phyloP scores from a whole-genome alignment of 2,797 vertebrate genomes.

The Typhlichthys subterraneus region DNA sequence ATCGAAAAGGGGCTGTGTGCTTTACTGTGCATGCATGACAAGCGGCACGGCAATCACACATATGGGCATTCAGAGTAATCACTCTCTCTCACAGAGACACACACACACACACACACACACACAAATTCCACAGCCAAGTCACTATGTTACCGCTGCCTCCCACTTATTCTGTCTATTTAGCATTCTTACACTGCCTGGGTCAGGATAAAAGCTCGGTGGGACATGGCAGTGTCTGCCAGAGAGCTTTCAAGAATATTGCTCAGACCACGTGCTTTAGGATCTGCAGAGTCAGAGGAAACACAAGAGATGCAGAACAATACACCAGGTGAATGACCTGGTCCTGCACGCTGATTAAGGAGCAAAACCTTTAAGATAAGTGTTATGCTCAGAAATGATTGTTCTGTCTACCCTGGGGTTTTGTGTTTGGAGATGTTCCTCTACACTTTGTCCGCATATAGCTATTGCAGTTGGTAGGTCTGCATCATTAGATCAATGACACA shows the following conservation, averaged over 20 bases:
- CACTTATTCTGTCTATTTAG: slow-evolving; percentile 63
- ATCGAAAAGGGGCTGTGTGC: slow-evolving; percentile 39
- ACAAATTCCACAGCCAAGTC: slow-evolving; percentile 6
- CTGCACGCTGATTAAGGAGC: slow-evolving; percentile 18
- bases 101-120: slow-evolving; percentile 10
- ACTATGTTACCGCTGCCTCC: slow-evolving; percentile 46
- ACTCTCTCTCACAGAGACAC: slow-evolving; percentile 3
- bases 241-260: slow-evolving; percentile 77
- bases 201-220: slow-evolving; percentile 71
- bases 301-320: not conserved
- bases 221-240: slow-evolving; percentile 47
- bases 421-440: not conserved
- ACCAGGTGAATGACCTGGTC: slow-evolving; percentile 21
- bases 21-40: slow-evolving; percentile 20
- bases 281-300: slow-evolving; percentile 64
- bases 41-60: not conserved
- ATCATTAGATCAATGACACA: not conserved
- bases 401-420: not conserved
- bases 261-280: slow-evolving; percentile 55
- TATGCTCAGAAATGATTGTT: not conserved
- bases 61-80: not conserved
- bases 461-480: not conserved
- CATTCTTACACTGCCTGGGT: slow-evolving; percentile 50
- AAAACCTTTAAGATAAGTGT: slow-evolving; percentile 5
- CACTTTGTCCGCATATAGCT: no score